Evolutionary conservation across 2,888 invertebrate species (phyloP).

Genomic region (Calliphora vomitoria): DNA sequence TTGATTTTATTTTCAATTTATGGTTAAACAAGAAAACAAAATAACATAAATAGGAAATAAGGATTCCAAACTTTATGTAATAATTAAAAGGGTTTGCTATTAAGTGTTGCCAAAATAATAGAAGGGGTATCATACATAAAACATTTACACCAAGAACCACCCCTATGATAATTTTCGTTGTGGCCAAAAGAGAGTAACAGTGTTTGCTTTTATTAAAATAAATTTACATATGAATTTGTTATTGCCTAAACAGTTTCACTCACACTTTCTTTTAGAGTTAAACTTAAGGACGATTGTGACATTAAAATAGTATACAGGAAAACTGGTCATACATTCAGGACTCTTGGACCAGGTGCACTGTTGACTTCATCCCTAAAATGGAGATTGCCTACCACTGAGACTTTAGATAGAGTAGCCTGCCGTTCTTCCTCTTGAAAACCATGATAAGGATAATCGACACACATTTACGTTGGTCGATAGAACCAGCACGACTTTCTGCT

Average conservation of each 20-base stretch:
- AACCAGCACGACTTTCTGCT: no score
- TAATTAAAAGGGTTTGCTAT: slow-evolving; percentile 66
- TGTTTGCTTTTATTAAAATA: slow-evolving; percentile 40
- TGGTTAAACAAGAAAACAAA: slow-evolving; percentile 40
- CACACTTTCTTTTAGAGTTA: neutral
- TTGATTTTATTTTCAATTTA: slow-evolving; percentile 68
- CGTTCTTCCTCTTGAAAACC: no score
- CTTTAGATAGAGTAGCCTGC: no score
- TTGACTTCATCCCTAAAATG: no score
- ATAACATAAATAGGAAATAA: slow-evolving; percentile 25
- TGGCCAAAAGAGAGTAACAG: slow-evolving; percentile 2
- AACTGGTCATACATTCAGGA: no score
- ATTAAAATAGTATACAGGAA: neutral
- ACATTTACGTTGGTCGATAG: no score
- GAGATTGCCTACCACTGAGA: no score
- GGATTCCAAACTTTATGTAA: slow-evolving; percentile 48
- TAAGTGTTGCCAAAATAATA: neutral
- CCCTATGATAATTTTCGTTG: slow-evolving; percentile 4
- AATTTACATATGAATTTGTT: slow-evolving; percentile 76
- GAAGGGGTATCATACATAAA: slow-evolving; percentile 57
- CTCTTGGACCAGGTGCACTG: no score
- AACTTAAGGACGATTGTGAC: slow-evolving; percentile 27
- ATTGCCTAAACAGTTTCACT: slow-evolving; percentile 16
- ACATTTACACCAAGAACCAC: slow-evolving; percentile 40
- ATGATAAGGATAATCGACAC: no score